Conservation (phyloP, 2,113 vertebrate species). For the Carollia perspicillata region DNA sequence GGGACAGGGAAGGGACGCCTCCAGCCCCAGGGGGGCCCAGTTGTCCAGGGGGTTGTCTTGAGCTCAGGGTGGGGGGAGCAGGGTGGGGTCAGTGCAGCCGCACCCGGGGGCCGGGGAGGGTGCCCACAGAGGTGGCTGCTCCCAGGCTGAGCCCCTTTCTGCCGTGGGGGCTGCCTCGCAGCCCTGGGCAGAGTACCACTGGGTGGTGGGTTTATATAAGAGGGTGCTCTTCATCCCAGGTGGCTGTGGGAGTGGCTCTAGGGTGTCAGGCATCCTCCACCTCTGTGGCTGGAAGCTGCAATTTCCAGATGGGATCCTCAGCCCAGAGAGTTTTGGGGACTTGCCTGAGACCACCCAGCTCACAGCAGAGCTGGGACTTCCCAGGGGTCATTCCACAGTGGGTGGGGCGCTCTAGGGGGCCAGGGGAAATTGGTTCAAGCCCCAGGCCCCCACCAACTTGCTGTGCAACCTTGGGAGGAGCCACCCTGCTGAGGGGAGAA, state of each 20-base stretch:
- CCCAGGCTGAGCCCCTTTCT: background rate
- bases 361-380: background rate
- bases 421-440: background rate
- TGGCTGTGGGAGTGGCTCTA: background rate
- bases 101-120: background rate
- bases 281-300: too few species aligned
- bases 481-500: background rate
- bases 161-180: background rate
- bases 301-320: background rate
- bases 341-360: background rate
- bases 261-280: background rate
- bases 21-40: too few species aligned
- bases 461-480: background rate
- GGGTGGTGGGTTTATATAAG: too few species aligned
- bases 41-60: background rate
- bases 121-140: background rate
- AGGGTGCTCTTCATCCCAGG: background rate
- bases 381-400: too few species aligned
- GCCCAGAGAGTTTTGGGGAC: background rate
- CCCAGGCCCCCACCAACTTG: background rate
- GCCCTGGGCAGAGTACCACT: background rate
- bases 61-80: fast-evolving
- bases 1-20: background rate
- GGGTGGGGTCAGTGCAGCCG: background rate
- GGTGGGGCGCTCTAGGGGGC: background rate